Conservation (phyloP, 2,888 invertebrate species). For the Gerris lacustris region DNA sequence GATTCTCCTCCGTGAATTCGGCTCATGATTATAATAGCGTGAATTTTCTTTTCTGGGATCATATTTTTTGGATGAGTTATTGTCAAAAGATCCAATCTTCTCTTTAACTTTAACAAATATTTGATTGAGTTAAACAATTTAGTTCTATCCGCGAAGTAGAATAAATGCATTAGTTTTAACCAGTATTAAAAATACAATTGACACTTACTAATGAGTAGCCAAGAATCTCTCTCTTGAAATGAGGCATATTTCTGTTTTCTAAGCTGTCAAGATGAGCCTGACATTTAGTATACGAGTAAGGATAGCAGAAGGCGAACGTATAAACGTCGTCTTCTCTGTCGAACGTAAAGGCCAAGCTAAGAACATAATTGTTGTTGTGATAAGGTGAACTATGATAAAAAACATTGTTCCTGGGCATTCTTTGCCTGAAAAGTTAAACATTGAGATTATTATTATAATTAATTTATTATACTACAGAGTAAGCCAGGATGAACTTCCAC, state of each 20-base stretch:
- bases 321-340: conserved; percentile 90
- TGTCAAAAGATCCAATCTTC: conserved; percentile 77
- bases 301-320: conserved; percentile 86
- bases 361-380: conserved; percentile 80
- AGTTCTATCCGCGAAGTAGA: too few relatives aligned
- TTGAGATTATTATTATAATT: not conserved
- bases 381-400: conserved; percentile 83
- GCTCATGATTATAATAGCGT: conserved; percentile 68
- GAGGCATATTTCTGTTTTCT: conserved; percentile 46
- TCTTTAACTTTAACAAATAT: conserved; percentile 63
- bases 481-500: too few relatives aligned
- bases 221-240: conserved; percentile 57
- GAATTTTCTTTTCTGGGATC: conserved; percentile 39
- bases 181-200: too few relatives aligned
- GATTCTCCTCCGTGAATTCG: conserved; percentile 89
- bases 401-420: conserved; percentile 66
- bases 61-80: conserved; percentile 46
- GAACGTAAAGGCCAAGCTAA: conserved; percentile 88
- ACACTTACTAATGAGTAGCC: conserved; percentile 42
- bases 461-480: too few relatives aligned
- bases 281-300: conserved; percentile 86
- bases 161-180: too few relatives aligned
- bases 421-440: conserved; percentile 46
- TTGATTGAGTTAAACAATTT: conserved; percentile 1
- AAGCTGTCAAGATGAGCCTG: conserved; percentile 70